phyloP scores from a whole-genome alignment of 1,140 invertebrate species.

The Acromyrmex charruanus region DNA sequence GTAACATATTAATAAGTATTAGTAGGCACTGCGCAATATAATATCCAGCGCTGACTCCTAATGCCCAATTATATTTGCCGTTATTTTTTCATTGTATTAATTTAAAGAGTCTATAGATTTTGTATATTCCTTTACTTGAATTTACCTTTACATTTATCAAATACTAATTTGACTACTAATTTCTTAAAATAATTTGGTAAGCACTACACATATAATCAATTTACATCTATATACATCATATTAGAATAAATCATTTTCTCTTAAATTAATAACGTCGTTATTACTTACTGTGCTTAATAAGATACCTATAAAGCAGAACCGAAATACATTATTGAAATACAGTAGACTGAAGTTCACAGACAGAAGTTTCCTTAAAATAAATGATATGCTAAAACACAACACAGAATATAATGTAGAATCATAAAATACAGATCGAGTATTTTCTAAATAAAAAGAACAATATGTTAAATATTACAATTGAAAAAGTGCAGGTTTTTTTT shows the following conservation, averaged over 20 bases:
- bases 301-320: slow-evolving; percentile 72
- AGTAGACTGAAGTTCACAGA: slow-evolving; percentile 67
- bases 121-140: no score
- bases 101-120: no score
- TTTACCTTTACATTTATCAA: no score
- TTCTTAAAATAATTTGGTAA: no score
- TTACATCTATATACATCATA: no score
- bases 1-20: no score
- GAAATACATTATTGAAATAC: slow-evolving; percentile 71
- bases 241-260: background rate
- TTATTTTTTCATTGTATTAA: no score
- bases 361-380: slow-evolving; percentile 61
- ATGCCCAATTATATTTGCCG: no score
- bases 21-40: no score
- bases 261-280: background rate
- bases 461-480: background rate
- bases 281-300: slow-evolving; percentile 40
- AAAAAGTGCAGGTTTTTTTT: background rate
- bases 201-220: no score
- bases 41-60: no score
- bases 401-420: background rate
- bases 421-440: background rate
- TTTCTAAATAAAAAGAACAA: background rate
- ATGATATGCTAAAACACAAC: slow-evolving; percentile 61
- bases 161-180: no score